Conservation (phyloP, 1,140 invertebrate species). For the Saccostrea echinata region DNA sequence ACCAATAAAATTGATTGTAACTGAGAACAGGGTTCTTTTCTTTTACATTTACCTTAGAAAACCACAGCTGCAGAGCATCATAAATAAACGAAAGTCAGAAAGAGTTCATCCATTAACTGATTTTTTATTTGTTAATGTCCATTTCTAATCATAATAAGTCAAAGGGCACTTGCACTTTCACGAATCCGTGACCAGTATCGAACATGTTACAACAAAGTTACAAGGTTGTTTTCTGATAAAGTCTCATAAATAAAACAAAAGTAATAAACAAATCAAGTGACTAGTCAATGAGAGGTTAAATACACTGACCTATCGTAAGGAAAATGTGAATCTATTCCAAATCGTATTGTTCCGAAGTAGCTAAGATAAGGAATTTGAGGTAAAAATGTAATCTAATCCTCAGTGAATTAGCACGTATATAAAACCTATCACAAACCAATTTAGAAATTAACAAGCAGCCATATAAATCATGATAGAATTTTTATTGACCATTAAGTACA, state of each 20-base stretch:
- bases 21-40: too few species aligned
- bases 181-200: not conserved
- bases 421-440: constrained; percentile 19
- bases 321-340: not conserved
- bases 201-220: not conserved
- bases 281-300: not conserved
- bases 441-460: constrained; percentile 7
- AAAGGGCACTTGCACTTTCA: not conserved
- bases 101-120: not conserved
- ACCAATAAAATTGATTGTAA: too few species aligned
- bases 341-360: not conserved
- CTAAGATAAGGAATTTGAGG: not conserved
- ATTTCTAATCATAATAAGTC: not conserved
- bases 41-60: too few species aligned
- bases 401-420: not conserved
- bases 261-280: not conserved
- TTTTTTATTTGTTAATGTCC: not conserved
- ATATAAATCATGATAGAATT: constrained; percentile 25
- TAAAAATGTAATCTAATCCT: not conserved
- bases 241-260: not conserved
- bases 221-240: not conserved
- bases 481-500: constrained; percentile 28
- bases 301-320: not conserved
- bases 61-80: too few species aligned
- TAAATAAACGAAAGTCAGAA: not conserved